Evolutionary conservation across 30 jellyfish, hydroid and myxozoan species (phyloP).

Genomic region (Aurelia sp.): DNA sequence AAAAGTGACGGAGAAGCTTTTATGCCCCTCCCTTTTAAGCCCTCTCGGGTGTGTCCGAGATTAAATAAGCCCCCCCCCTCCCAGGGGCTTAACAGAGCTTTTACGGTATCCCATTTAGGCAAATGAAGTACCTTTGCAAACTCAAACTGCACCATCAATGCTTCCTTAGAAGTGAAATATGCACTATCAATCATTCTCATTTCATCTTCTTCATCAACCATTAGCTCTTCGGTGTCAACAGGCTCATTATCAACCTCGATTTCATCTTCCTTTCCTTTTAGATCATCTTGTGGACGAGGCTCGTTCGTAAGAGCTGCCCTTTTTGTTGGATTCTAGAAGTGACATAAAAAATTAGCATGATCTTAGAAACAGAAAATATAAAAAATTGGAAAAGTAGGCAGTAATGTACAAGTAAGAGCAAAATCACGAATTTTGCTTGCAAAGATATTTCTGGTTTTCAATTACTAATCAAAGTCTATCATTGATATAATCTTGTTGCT

Average conservation of each 20-base stretch:
- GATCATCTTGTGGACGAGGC: constrained; percentile 33
- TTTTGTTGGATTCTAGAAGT: not conserved
- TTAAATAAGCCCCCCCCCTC: too few relatives aligned
- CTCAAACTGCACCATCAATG: constrained; percentile 24
- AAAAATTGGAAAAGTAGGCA: not conserved
- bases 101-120: too few relatives aligned
- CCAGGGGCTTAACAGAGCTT: too few relatives aligned
- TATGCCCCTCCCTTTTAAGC: too few relatives aligned
- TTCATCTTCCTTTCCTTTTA: constrained; percentile 18
- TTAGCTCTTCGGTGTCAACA: constrained; percentile 43
- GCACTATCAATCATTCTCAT: constrained; percentile 32
- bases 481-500: too few relatives aligned
- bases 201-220: constrained; percentile 22
- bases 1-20: too few relatives aligned
- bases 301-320: constrained; percentile 7
- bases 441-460: not conserved
- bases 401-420: not conserved
- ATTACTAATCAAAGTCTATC: not conserved
- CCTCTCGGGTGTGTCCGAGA: too few relatives aligned
- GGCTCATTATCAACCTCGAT: constrained; percentile 19
- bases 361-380: too few relatives aligned
- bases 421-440: not conserved
- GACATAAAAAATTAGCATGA: too few relatives aligned
- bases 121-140: constrained; percentile 1
- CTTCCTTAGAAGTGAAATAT: constrained; percentile 46